Percentiles rank a stretch among this genome's conserved stretches.
phyloP scores from a whole-genome alignment of 2,888 invertebrate species.

The Caenorhabditis japonica region DNA sequence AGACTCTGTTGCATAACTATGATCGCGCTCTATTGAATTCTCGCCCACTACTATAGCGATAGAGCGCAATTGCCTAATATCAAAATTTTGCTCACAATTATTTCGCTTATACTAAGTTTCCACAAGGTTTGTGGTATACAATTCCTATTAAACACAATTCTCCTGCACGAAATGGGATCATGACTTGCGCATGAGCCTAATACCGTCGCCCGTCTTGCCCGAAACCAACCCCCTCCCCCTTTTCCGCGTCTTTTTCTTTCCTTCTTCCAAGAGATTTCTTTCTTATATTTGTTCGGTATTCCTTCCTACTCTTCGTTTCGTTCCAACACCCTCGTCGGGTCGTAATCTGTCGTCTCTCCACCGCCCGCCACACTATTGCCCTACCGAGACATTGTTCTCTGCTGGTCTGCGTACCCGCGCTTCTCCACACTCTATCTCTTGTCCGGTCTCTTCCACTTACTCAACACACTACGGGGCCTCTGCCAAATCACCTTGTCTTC shows the following conservation, averaged over 20 bases:
- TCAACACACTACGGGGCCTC: conserved; percentile 11
- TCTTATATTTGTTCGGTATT: conserved; percentile 37
- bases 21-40: too few relatives aligned
- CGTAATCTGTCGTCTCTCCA: conserved; percentile 25
- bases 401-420: conserved; percentile 15
- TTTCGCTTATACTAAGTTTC: too few relatives aligned
- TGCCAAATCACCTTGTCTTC: conserved; percentile 48
- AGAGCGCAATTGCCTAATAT: too few relatives aligned
- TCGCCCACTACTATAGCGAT: too few relatives aligned
- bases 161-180: conserved; percentile 12
- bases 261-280: conserved; percentile 14
- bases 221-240: conserved; percentile 7
- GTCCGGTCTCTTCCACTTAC: conserved; percentile 20
- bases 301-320: conserved; percentile 22
- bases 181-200: conserved; percentile 31
- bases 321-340: conserved; percentile 2
- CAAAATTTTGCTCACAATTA: too few relatives aligned
- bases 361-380: neutral
- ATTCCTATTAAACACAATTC: too few relatives aligned
- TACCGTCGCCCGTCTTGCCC: conserved; percentile 22
- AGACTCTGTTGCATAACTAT: too few relatives aligned
- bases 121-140: too few relatives aligned
- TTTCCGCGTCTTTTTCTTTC: neutral
- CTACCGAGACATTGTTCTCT: conserved; percentile 8
- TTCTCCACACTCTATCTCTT: conserved; percentile 8